Evolutionary conservation across 2,888 invertebrate genomes (phyloP), one percentile per base, ranked within the genome.

Genomic region (Drosophila neonasuta): DNA sequence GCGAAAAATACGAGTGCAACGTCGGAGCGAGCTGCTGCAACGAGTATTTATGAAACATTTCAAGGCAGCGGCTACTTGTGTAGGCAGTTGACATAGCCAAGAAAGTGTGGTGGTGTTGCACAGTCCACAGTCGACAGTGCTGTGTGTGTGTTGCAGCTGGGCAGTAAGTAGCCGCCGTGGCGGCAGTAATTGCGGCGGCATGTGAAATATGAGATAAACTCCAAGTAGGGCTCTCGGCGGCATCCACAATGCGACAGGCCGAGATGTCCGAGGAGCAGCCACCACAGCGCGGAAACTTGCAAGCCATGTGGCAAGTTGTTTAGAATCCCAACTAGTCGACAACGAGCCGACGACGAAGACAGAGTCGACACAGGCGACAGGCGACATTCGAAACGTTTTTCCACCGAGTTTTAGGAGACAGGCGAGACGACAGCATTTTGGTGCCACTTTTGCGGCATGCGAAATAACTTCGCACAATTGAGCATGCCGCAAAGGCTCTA

Each of bases 141-240:
- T n/a, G 64, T 32, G n/a, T 48, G 51, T 49, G 57, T 46, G 54
- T 44, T 48, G 71, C 55, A 55, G 55, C 55, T 55, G 55, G 44
- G 62, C 68, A 69, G 84, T 71, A 81, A 88, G 85, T 73, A 81
- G 82, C 76, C 74, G 79, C 76, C 65, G 64, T 64, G 74, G 79
- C 77, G 74, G 86, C 87, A 83, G 83, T 83, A 83, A 83, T 83
- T 83, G 83, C 83, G 83, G 87, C 88, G 83, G 83, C 83, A 83
- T 83, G 83, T 83, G 83, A 83, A 83, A 88, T 83, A 83, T 83
- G 87, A 83, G 83, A 83, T 83, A 83, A 83, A 88, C 87, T 86
- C 87, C 88, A 82, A 88, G 85, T 86, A 86, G 75, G 82, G 82
- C 71, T 66, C 24, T n/a, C 24, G 24, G 48, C 24, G 34, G 34